Conservation (phyloP, 2,797 vertebrate species). For the Spinus olivaceus region DNA sequence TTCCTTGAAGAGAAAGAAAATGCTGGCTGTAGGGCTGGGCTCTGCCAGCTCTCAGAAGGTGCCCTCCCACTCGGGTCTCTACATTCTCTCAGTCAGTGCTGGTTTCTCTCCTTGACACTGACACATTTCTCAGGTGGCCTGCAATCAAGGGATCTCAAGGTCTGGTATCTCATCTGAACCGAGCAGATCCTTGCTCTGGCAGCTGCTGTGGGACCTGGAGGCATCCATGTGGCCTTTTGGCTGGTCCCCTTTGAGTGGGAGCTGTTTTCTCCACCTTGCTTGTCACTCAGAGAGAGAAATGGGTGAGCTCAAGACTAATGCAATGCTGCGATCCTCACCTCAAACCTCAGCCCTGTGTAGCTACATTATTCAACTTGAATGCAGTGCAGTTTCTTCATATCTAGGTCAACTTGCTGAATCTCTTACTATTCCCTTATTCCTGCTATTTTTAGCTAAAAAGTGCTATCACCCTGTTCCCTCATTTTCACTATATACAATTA, state of each 20-base stretch:
- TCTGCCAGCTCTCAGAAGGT: not conserved
- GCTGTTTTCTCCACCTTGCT: not conserved
- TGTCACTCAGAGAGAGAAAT: not conserved
- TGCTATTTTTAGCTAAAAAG: not conserved
- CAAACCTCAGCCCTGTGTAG: not conserved
- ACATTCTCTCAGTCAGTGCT: not conserved
- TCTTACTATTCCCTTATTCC: not conserved
- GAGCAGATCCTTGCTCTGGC: not conserved
- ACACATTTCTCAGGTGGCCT: not conserved
- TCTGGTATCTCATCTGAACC: not conserved
- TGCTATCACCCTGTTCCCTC: not conserved
- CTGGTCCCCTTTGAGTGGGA: not conserved
- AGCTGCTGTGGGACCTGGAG: not conserved
- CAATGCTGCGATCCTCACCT: accelerated
- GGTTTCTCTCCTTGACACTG: not conserved
- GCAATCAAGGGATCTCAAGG: not conserved
- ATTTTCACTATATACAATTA: not conserved
- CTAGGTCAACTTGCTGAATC: not conserved
- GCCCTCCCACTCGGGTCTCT: not conserved
- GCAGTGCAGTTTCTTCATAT: not conserved
- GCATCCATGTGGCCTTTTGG: not conserved
- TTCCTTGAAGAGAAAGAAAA: not conserved
- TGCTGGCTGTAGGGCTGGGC: not conserved
- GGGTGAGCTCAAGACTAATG: not conserved
- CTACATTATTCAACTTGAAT: not conserved